Evolutionary conservation across 1,140 invertebrate genomes (phyloP).

Genomic region (Drosophila erecta): DNA sequence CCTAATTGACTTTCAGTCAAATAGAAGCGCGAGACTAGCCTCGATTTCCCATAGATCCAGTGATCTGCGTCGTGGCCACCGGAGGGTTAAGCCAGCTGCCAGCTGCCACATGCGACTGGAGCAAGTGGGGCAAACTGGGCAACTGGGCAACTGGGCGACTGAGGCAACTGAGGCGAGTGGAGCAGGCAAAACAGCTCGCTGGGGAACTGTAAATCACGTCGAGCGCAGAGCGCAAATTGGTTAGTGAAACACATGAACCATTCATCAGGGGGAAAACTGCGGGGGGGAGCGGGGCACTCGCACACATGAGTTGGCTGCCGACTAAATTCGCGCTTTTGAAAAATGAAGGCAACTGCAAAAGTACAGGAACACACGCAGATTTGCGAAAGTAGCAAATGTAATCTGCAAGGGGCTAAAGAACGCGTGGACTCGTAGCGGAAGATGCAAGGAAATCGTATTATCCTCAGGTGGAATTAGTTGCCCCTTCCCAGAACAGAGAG

Average conservation of each 20-base stretch:
- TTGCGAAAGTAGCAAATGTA: constrained; percentile 57
- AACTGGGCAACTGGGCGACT: not conserved
- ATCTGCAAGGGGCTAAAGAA: constrained; percentile 41
- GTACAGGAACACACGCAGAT: constrained; percentile 37
- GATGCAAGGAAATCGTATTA: constrained; percentile 45
- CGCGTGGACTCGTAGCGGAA: not conserved
- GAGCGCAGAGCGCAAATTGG: constrained; percentile 77
- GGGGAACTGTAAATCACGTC: constrained; percentile 80
- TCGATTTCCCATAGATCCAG: constrained; percentile 9
- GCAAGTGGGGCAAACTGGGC: not conserved
- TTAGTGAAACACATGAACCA: constrained; percentile 68
- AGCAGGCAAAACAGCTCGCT: constrained; percentile 61
- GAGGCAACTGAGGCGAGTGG: constrained; percentile 7
- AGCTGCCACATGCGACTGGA: constrained; percentile 14
- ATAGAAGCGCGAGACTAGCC: not conserved
- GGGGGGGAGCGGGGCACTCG: not conserved
- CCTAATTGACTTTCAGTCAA: not conserved
- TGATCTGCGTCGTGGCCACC: constrained; percentile 13
- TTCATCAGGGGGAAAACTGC: constrained; percentile 4
- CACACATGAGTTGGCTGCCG: constrained; percentile 32
- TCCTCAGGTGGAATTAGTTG: constrained; percentile 47
- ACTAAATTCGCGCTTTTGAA: constrained; percentile 67
- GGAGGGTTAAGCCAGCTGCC: constrained; percentile 28
- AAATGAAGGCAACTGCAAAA: constrained; percentile 58
- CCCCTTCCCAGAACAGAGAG: not conserved